Conservation (phyloP, 1,140 invertebrate genomes). For the Drosophila albomicans region DNA sequence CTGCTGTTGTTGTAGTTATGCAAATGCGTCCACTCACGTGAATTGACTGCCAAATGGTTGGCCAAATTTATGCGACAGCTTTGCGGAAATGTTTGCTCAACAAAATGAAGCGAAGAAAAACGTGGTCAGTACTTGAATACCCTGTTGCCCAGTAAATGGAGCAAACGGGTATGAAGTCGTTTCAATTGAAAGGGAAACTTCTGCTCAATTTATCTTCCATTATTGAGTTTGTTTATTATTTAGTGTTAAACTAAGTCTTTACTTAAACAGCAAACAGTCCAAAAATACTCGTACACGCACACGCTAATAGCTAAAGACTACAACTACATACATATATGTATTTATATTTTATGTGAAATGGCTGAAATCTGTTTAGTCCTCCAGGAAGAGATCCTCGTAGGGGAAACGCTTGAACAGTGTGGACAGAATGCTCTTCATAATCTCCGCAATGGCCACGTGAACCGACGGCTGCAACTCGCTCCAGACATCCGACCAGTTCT, state of each 20-base stretch:
- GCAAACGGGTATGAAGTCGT: background rate
- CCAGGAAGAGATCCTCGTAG: slow-evolving; percentile 77
- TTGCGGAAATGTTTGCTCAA: slow-evolving; percentile 56
- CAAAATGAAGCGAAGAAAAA: slow-evolving; percentile 8
- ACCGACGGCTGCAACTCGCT: slow-evolving; percentile 87
- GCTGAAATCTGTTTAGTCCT: slow-evolving; percentile 45
- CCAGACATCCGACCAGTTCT: slow-evolving; percentile 87
- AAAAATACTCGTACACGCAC: slow-evolving; percentile 79
- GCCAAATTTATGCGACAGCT: slow-evolving; percentile 52
- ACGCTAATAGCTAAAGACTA: slow-evolving; percentile 24
- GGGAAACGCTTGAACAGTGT: slow-evolving; percentile 78
- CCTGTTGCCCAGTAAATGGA: slow-evolving; percentile 2
- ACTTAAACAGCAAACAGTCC: slow-evolving; percentile 67
- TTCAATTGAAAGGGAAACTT: background rate
- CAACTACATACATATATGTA: slow-evolving; percentile 14
- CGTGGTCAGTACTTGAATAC: slow-evolving; percentile 3
- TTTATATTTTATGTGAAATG: slow-evolving; percentile 3
- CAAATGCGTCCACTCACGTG: slow-evolving; percentile 66
- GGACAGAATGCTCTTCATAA: slow-evolving; percentile 86
- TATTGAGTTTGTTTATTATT: slow-evolving; percentile 55
- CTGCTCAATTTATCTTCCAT: background rate
- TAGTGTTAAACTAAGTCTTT: slow-evolving; percentile 50
- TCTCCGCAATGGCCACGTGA: slow-evolving; percentile 86
- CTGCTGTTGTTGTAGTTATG: slow-evolving; percentile 40
- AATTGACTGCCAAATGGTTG: slow-evolving; percentile 44